Base-by-base conservation (phyloP, 1,140 invertebrate genomes). In the Diuraphis noxia region DNA sequence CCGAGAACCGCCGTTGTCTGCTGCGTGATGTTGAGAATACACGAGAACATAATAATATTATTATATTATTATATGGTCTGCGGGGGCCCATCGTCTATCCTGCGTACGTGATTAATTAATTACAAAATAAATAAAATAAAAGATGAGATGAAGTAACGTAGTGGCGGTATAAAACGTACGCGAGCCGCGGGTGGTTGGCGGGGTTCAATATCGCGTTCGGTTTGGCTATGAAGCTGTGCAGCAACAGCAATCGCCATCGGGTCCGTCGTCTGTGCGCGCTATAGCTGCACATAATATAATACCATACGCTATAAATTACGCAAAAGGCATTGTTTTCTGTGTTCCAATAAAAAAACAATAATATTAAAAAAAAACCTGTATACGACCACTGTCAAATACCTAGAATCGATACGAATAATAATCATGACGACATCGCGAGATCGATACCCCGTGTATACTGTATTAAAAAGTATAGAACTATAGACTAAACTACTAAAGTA, bases 291-390 rank as follows among this genome's bases (percentile, higher is more conserved):
- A 63, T 72, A 23, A 49, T 34, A 88, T 36, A 63, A 63, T 88
- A 88, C 36, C 9, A 41, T 46, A 40, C 36, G 36, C 23, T n/a
- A 88, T 88, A 88, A 63, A 88, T 88, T 63, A 88, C 52, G 86
- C 25, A 40, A 88, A 63, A 88, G 86, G 86, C 25, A 88, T 88
- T 88, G 86, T 88, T 88, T 88, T 88, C 52, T 63, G 36, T 88
- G n/a, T 72, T n/a, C 56, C 30, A n/a, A 72, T 72, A 72, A n/a
- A 72, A 88, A 52, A 86, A 52, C 21, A 36, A 87, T 25, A 52
- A 84, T 34, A 86, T 52, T 36, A 49, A 49, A 21, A 87, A 56
- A 19, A 85, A 88, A 88, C 86, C 85, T 86, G 86, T 88, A n/a
- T n/a, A 88, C 19, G 86, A 88, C 86, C 36, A 40, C 86, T 88